phyloP scores from a whole-genome alignment of 2,797 vertebrate species.

The Characodon lateralis region DNA sequence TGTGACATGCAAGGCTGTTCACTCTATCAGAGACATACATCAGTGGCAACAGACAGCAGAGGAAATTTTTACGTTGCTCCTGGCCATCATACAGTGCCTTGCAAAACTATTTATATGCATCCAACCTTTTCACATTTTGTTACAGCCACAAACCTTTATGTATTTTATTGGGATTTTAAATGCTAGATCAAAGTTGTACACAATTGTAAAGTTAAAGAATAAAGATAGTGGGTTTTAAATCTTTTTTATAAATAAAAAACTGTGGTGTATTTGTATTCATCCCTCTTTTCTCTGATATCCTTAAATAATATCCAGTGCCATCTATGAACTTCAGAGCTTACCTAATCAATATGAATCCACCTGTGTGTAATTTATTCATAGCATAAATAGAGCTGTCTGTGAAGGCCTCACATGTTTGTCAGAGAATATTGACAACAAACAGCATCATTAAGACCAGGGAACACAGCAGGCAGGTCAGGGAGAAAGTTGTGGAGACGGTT shows the following conservation, averaged over 20 bases:
- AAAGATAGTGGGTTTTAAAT: background rate
- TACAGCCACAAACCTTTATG: background rate
- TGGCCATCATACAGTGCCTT: background rate
- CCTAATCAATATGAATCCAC: too few relatives aligned
- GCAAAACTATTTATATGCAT: background rate
- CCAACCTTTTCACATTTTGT: background rate
- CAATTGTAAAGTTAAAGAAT: background rate
- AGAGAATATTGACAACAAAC: too few relatives aligned
- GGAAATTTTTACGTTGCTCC: background rate
- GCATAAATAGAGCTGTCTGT: too few relatives aligned
- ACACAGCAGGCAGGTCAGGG: too few relatives aligned
- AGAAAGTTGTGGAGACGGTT: too few relatives aligned
- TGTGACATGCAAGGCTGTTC: background rate
- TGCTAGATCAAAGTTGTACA: background rate
- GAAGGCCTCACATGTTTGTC: too few relatives aligned
- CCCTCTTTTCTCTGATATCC: too few relatives aligned
- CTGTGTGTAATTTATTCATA: too few relatives aligned
- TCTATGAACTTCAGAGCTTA: too few relatives aligned
- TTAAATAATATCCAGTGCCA: background rate
- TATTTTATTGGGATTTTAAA: background rate
- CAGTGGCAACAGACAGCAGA: background rate
- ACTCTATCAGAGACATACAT: constrained; percentile 7
- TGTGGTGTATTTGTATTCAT: background rate
- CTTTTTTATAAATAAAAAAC: background rate
- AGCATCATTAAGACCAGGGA: too few relatives aligned